A percentile compares a stretch with the other conserved stretches of the same genome.
These are phyloP conservation scores for Mus minutoides DNA, from an alignment of 2,797 vertebrate species.

Conservation along the genomic window DNA sequence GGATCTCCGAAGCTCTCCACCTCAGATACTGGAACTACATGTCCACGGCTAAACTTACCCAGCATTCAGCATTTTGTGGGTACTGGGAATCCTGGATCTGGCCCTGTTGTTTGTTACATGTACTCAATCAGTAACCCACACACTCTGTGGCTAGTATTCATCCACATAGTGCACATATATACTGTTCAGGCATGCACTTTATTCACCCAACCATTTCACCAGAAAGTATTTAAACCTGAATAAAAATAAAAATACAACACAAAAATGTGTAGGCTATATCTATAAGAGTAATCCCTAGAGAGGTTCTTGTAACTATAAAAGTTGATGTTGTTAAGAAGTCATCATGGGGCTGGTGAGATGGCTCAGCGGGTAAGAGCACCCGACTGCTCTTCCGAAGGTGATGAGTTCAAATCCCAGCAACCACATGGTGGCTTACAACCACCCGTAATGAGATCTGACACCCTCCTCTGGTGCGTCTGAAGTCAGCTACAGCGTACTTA, in stretches of 20 bases:
- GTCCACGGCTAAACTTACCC: background rate
- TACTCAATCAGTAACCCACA: too few relatives aligned
- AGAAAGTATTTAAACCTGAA: background rate
- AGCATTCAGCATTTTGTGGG: background rate
- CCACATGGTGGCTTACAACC: too few relatives aligned
- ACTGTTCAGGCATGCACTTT: background rate
- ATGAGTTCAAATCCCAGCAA: too few relatives aligned
- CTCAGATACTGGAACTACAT: background rate
- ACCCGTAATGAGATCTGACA: too few relatives aligned
- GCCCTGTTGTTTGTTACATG: background rate
- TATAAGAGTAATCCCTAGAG: background rate
- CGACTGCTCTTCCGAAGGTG: too few relatives aligned
- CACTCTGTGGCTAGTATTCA: too few relatives aligned
- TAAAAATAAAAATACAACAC: background rate
- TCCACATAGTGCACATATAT: too few relatives aligned
- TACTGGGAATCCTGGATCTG: background rate
- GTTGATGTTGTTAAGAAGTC: background rate
- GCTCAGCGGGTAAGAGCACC: too few relatives aligned
- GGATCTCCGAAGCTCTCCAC: background rate
- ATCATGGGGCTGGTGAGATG: too few relatives aligned
- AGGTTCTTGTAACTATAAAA: background rate
- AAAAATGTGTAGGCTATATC: background rate
- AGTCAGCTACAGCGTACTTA: too few relatives aligned
- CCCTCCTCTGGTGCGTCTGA: too few relatives aligned
- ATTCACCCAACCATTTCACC: background rate